A percentile compares a stretch with the other conserved stretches of the same genome.
phyloP scores from a whole-genome alignment of 2,888 invertebrate genomes.

The Scaptodrosophila latifasciaeformis region DNA sequence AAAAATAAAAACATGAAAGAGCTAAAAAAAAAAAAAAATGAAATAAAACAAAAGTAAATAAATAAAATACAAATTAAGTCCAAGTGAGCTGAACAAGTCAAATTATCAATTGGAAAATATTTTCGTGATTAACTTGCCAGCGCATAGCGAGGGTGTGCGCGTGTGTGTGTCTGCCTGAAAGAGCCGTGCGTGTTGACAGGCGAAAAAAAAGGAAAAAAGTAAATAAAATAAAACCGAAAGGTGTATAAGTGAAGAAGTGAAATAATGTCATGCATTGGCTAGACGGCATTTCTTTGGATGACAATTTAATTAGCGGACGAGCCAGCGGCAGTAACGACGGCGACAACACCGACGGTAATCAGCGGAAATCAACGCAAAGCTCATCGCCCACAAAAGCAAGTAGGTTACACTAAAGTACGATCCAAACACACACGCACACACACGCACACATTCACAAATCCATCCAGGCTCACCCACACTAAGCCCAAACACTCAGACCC shows the following conservation, averaged over 20 bases:
- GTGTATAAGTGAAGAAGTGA: constrained; percentile 38
- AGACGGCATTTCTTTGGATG: constrained; percentile 72
- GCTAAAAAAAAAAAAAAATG: not conserved
- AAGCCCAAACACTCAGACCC: no score
- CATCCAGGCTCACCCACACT: constrained; percentile 11
- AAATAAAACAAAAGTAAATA: no score
- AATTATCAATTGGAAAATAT: constrained; percentile 34
- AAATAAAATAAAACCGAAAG: not conserved
- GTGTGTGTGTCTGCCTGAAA: constrained; percentile 4
- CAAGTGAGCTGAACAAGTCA: constrained; percentile 28
- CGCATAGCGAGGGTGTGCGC: constrained; percentile 17
- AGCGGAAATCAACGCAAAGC: constrained; percentile 61
- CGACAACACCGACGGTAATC: constrained; percentile 68
- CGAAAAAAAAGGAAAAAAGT: no score
- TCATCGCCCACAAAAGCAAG: constrained; percentile 68
- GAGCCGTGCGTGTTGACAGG: constrained; percentile 1
- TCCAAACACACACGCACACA: constrained; percentile 4
- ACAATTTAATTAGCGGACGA: constrained; percentile 73
- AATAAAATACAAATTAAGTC: no score
- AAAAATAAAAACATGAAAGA: constrained; percentile 1
- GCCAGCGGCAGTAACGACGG: constrained; percentile 70
- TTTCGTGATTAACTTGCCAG: constrained; percentile 25
- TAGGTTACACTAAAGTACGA: constrained; percentile 58
- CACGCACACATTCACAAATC: constrained; percentile 10
- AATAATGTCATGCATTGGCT: constrained; percentile 73